Conservation (phyloP, 2,797 vertebrate species). For the Clarias fuscus region DNA sequence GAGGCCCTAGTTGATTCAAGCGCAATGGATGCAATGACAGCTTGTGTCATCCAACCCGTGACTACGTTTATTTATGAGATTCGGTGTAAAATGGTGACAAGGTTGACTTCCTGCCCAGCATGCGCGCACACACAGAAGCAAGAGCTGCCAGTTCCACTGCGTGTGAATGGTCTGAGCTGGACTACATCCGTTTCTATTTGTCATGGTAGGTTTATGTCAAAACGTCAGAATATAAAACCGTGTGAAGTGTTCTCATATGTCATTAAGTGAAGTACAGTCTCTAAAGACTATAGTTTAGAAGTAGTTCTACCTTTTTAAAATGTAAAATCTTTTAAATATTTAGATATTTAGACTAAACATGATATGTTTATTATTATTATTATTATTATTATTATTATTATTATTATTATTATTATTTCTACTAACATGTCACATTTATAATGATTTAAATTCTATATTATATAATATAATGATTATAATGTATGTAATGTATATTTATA, state of each 20-base stretch:
- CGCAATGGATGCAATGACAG: slow-evolving; percentile 53
- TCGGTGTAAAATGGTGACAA: slow-evolving; percentile 27
- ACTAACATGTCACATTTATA: background rate
- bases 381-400: background rate
- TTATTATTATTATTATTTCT: background rate
- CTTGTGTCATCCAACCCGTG: slow-evolving; percentile 53
- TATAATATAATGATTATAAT: background rate
- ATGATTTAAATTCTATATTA: background rate
- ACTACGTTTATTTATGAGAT: slow-evolving; percentile 52
- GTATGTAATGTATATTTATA: too few relatives aligned
- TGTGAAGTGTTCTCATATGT: background rate
- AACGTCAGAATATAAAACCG: too few relatives aligned
- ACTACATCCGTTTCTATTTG: slow-evolving; percentile 5
- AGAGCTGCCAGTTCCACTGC: background rate
- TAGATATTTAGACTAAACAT: background rate
- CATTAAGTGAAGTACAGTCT: too few relatives aligned
- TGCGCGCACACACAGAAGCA: slow-evolving; percentile 12
- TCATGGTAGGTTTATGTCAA: background rate
- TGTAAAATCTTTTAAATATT: background rate
- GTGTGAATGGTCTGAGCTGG: background rate
- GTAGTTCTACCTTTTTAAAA: too few relatives aligned
- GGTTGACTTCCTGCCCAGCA: slow-evolving; percentile 22
- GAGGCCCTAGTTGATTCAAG: slow-evolving; percentile 31
- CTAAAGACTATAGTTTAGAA: too few relatives aligned
- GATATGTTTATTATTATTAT: background rate